Conservation (phyloP, 1,140 invertebrate genomes). For the Drosophila novamexicana region DNA sequence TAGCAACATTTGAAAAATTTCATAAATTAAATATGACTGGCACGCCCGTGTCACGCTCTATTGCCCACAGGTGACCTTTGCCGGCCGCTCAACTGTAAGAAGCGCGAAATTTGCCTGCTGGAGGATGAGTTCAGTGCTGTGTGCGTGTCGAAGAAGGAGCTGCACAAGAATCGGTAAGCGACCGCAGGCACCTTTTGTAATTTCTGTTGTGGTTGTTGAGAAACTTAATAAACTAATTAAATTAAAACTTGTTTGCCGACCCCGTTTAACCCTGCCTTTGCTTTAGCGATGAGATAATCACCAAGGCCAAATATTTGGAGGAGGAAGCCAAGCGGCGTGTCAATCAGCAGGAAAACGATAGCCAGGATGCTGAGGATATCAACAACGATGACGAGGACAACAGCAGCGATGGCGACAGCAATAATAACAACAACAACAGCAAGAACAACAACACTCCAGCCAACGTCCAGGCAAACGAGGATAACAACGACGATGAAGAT, state of each 20-base stretch:
- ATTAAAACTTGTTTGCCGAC: constrained; percentile 64
- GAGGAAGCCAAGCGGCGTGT: constrained; percentile 84
- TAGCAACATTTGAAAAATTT: constrained; percentile 3
- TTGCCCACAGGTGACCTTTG: constrained; percentile 91
- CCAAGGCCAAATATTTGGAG: constrained; percentile 87
- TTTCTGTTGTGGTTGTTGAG: constrained; percentile 16
- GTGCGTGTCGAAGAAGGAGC: constrained; percentile 93
- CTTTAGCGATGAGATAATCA: constrained; percentile 88
- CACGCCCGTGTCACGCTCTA: constrained; percentile 1
- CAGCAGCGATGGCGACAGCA: constrained; percentile 58
- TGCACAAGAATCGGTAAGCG: constrained; percentile 91
- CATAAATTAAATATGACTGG: constrained; percentile 48
- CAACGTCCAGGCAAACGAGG: constrained; percentile 76
- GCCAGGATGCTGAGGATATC: constrained; percentile 72
- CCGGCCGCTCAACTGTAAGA: constrained; percentile 93
- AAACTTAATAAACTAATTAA: constrained; percentile 74
- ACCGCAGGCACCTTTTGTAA: constrained; percentile 22
- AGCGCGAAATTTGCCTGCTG: constrained; percentile 93
- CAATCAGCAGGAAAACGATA: constrained; percentile 78
- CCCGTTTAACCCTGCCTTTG: constrained; percentile 21
- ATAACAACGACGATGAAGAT: constrained; percentile 75
- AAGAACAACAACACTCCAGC: constrained; percentile 61
- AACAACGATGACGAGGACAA: constrained; percentile 80
- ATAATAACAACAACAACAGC: constrained; percentile 22
- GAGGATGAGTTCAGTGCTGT: constrained; percentile 94